These are phyloP conservation scores for Lamprotornis superbus DNA, from an alignment of 2,113 vertebrate genomes.

Conservation along the genomic window DNA sequence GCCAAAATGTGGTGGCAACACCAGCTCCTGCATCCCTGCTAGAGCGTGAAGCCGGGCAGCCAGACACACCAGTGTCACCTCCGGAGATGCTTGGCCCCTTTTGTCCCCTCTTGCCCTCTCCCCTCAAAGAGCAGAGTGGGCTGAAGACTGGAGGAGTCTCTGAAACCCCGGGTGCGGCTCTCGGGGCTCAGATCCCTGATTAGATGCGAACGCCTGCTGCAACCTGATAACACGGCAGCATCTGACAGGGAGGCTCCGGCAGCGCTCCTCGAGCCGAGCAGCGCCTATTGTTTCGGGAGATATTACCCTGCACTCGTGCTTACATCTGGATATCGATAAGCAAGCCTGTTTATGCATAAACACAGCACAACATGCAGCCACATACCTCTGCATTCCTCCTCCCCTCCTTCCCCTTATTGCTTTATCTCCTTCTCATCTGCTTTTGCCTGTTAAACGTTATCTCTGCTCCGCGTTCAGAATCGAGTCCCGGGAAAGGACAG, in stretches of 20 bases:
- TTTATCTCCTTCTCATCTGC: slow-evolving; percentile 36
- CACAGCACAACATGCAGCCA: slow-evolving; percentile 15
- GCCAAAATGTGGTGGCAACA: rapidly evolving
- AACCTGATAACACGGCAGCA: slow-evolving; percentile 42
- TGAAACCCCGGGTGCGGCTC: slow-evolving; percentile 10
- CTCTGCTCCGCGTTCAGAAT: not conserved
- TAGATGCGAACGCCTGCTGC: slow-evolving; percentile 61
- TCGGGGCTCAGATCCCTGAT: slow-evolving; percentile 36
- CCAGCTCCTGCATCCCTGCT: not conserved
- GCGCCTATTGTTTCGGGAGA: slow-evolving; percentile 32
- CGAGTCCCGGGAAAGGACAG: not conserved
- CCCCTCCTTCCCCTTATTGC: not conserved
- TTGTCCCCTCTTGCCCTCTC: not conserved
- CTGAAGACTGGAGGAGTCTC: not conserved
- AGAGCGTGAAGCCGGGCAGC: not conserved
- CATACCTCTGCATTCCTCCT: slow-evolving; percentile 36
- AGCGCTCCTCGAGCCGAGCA: not conserved
- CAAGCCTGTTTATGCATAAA: slow-evolving; percentile 39
- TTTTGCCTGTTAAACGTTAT: not conserved
- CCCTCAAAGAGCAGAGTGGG: not conserved
- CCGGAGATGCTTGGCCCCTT: not conserved
- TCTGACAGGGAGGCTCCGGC: slow-evolving; percentile 23
- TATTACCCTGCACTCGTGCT: not conserved
- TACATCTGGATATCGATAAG: slow-evolving; percentile 49
- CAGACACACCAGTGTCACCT: not conserved